Base-by-base conservation (phyloP, 2,888 invertebrate genomes). In the Parascotia fuliginaria region DNA sequence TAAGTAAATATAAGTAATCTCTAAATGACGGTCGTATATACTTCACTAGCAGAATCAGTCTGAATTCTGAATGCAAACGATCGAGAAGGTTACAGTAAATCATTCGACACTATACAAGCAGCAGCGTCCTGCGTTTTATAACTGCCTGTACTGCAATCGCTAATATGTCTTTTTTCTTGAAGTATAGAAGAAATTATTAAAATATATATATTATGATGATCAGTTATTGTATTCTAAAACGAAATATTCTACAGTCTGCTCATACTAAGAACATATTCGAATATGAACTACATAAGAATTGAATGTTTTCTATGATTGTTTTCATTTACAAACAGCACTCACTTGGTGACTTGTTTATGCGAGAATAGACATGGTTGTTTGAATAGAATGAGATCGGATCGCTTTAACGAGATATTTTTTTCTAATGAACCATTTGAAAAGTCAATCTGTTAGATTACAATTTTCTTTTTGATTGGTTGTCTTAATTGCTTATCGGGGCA, bases 261-360 rank as follows among this genome's bases (percentile, higher is more conserved):
- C 16, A 3, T 16, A 14, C 9, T 14, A 3, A 15, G 16, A 16
- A 14, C 33, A 33, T 15, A 33, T 15, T n/a, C 14, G 22, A 33
- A 13, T 7, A 1, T 9, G 14, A 24, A 42, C 31, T 42, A 22
- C 16, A 38, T 48, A 38, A 9, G 42, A 48, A 48, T 33, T 33
- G 28, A 34, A 36, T 55, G 43, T 56, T 58, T 33, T 11, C 11
- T 24, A 33, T 37, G 36, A 50, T 49, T 54, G 41, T 59, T 60
- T 51, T 54, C 48, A 55, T 64, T 61, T 41, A 42, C 46, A 46
- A n/a, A 24, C 39, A 54, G 41, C 48, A 57, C 40, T 58, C 45
- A 46, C 50, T 53, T 29, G 44, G 52, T 46, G 29, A 42, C 28
- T 57, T 53, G 37, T 53, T 60, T 60, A 58, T 55, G 36, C 36